Percentiles rank a stretch among this genome's conserved stretches.
Evolutionary conservation across 2,797 vertebrate genomes (phyloP).

Genomic region (Peromyscus eremicus): DNA sequence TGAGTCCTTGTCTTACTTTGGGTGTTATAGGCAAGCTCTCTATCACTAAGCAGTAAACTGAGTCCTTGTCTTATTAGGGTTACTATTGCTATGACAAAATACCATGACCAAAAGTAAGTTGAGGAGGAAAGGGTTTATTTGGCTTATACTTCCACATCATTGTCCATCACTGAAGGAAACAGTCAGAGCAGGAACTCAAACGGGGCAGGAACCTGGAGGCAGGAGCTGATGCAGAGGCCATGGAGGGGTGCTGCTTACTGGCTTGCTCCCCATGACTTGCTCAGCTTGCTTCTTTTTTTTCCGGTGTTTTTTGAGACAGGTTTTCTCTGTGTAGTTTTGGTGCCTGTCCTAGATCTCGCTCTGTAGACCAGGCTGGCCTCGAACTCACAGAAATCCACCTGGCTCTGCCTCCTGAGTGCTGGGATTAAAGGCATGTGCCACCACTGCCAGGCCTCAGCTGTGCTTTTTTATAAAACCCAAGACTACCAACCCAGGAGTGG

Average conservation of each 20-base stretch:
- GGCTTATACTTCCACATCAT: no score
- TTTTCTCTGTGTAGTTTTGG: no score
- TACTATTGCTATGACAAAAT: not conserved
- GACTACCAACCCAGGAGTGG: not conserved
- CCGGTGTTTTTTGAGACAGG: no score
- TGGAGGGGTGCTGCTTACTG: not conserved
- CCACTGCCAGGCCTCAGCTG: no score
- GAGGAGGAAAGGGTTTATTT: not conserved
- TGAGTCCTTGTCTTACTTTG: not conserved
- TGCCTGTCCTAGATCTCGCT: no score
- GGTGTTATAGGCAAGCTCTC: not conserved
- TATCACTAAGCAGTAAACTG: not conserved
- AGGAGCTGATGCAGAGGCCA: not conserved
- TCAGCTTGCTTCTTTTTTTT: not conserved
- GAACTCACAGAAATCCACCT: no score
- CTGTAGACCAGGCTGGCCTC: no score
- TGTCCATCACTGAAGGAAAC: not conserved
- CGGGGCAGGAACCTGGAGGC: not conserved
- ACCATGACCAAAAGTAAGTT: not conserved
- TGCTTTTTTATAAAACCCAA: not conserved
- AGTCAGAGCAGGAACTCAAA: not conserved
- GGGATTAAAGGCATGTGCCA: no score
- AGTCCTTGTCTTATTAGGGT: not conserved
- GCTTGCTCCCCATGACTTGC: not conserved
- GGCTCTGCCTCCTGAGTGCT: no score